Conservation (phyloP, 2,888 invertebrate species). For the Troides helena region DNA sequence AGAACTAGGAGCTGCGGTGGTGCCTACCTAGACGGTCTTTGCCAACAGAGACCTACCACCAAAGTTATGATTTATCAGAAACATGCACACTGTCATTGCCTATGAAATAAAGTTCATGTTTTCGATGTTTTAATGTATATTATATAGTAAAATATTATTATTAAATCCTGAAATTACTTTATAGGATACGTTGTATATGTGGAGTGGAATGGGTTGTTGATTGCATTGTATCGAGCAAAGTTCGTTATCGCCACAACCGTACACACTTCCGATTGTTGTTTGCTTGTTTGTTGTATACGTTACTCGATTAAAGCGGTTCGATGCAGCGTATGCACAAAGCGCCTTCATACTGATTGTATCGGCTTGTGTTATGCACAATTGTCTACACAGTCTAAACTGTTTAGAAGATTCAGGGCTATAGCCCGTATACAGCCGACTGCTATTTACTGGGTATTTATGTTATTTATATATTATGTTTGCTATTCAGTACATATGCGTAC, state of each 20-base stretch:
- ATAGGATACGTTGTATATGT: not conserved
- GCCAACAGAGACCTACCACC: no score
- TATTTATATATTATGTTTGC: no score
- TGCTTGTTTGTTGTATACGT: constrained; percentile 17
- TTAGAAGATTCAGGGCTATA: not conserved
- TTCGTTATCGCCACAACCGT: constrained; percentile 11
- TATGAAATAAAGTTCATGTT: no score
- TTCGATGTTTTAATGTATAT: no score
- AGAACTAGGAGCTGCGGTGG: no score
- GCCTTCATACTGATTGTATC: constrained; percentile 7
- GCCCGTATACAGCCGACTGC: no score
- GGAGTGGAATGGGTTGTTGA: constrained; percentile 3
- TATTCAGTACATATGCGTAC: no score
- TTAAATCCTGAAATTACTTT: not conserved
- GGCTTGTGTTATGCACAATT: not conserved
- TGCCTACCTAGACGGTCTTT: no score
- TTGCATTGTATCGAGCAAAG: constrained; percentile 7
- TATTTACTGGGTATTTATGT: no score
- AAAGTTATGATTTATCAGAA: no score
- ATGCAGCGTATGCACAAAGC: constrained; percentile 16
- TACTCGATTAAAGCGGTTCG: constrained; percentile 14
- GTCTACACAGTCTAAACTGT: not conserved
- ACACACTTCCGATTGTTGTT: constrained; percentile 1
- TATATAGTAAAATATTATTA: no score
- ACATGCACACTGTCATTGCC: no score